Evolutionary conservation across 1,140 invertebrate species (phyloP).

Genomic region (Ctenoplectra terminalis): DNA sequence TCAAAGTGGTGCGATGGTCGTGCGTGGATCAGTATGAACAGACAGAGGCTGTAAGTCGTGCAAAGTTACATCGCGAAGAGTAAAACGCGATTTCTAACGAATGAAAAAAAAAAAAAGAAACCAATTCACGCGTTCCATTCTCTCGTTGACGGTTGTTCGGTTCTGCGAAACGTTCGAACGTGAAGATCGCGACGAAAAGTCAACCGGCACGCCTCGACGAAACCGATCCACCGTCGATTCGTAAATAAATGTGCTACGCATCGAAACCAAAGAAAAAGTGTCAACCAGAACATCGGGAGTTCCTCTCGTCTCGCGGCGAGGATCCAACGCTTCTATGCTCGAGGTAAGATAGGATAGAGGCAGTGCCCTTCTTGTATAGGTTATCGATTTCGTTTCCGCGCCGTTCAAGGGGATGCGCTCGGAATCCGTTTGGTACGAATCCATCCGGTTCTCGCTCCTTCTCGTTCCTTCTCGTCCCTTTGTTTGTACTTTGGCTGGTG

Average conservation of each 20-base stretch:
- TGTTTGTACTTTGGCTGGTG: not conserved
- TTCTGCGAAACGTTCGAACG: not conserved
- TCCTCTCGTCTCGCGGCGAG: not conserved
- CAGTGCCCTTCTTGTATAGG: slow-evolving; percentile 46
- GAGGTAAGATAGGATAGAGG: slow-evolving; percentile 37
- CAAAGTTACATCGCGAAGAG: not conserved
- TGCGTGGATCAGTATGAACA: not conserved
- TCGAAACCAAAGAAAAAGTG: not conserved
- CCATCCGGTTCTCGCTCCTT: not conserved
- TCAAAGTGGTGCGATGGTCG: slow-evolving; percentile 24
- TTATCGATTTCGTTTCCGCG: slow-evolving; percentile 52
- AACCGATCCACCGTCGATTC: not conserved
- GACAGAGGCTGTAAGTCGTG: slow-evolving; percentile 1
- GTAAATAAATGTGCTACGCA: not conserved
- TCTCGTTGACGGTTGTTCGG: not conserved
- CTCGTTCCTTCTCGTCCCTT: not conserved
- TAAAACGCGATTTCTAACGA: not conserved
- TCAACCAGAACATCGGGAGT: not conserved
- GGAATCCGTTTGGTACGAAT: not conserved
- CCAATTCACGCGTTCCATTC: not conserved
- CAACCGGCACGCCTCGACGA: slow-evolving; percentile 21
- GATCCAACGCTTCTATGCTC: slow-evolving; percentile 1
- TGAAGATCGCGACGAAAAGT: not conserved
- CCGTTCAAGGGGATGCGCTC: slow-evolving; percentile 27
- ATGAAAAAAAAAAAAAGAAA: not conserved